Percentiles rank a stretch among this genome's conserved stretches.
phyloP scores from a whole-genome alignment of 2,113 vertebrate species.

The Ciconia boyciana region DNA sequence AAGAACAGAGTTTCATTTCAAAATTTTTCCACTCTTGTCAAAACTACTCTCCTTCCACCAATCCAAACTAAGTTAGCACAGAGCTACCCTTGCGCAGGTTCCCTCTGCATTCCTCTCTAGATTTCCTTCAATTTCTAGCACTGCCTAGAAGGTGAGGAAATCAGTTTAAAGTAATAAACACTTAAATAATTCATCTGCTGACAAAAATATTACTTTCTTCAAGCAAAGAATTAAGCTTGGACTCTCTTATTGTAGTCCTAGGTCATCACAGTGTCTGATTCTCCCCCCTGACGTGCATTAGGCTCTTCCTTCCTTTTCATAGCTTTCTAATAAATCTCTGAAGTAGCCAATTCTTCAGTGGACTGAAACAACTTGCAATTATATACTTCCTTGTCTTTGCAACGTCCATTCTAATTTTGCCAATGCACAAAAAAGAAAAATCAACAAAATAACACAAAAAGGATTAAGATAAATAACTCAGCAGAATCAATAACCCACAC shows the following conservation, averaged over 20 bases:
- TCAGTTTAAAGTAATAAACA: not conserved
- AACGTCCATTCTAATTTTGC: not conserved
- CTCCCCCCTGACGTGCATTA: not conserved
- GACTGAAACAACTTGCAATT: not conserved
- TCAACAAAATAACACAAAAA: not conserved
- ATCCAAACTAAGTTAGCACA: not conserved
- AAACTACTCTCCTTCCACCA: not conserved
- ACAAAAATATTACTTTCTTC: not conserved
- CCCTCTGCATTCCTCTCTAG: not conserved
- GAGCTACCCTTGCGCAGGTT: not conserved
- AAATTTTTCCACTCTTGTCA: not conserved
- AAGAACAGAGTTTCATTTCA: not conserved
- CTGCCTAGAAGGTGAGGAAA: not conserved
- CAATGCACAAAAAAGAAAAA: not conserved
- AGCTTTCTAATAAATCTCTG: not conserved
- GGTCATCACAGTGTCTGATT: not conserved
- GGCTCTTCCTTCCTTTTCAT: not conserved
- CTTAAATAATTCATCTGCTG: not conserved
- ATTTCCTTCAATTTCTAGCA: not conserved
- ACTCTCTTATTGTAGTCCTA: not conserved
- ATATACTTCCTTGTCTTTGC: not conserved
- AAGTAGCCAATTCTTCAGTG: not conserved
- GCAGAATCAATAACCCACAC: not conserved
- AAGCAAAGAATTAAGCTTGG: not conserved
- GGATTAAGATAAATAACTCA: not conserved